Evolutionary conservation across 2,888 invertebrate genomes (phyloP).

Genomic region (Cerceris ruficornis): DNA sequence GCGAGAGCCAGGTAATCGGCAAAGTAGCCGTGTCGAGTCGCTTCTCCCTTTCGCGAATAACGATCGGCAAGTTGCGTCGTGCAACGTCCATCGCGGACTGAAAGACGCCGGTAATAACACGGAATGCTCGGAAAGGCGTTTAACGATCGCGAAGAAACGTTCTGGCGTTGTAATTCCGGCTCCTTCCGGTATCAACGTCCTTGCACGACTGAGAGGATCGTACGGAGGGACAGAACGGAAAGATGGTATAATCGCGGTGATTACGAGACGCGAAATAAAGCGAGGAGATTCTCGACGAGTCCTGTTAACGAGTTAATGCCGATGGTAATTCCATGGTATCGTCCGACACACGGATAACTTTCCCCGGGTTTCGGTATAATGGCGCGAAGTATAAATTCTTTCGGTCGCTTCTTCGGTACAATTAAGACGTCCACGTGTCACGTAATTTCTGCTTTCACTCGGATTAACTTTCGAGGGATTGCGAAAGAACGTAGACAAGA

Average conservation of each 20-base stretch:
- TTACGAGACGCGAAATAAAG: too few species aligned
- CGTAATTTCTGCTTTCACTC: slow-evolving; percentile 54
- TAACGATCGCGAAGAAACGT: slow-evolving; percentile 32
- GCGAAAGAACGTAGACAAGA: slow-evolving; percentile 33
- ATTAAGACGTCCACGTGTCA: slow-evolving; percentile 34
- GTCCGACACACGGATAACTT: background rate
- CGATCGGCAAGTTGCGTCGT: slow-evolving; percentile 20
- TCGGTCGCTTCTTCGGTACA: slow-evolving; percentile 22
- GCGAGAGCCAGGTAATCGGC: background rate
- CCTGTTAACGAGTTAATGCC: background rate
- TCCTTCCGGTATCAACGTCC: slow-evolving; percentile 35
- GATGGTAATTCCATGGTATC: background rate
- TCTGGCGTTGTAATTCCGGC: background rate
- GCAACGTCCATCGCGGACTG: slow-evolving; percentile 13
- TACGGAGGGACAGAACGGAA: background rate
- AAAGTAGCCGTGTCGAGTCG: background rate
- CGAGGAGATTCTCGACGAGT: background rate
- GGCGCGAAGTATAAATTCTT: slow-evolving; percentile 1
- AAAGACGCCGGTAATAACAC: slow-evolving; percentile 49
- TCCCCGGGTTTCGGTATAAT: background rate
- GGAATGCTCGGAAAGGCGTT: slow-evolving; percentile 46
- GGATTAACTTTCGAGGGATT: slow-evolving; percentile 36
- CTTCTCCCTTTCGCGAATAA: background rate
- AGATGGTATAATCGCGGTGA: background rate
- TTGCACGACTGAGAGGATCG: slow-evolving; percentile 5